Base-by-base conservation (phyloP, 1,140 invertebrate species). In the Apolygus lucorum region DNA sequence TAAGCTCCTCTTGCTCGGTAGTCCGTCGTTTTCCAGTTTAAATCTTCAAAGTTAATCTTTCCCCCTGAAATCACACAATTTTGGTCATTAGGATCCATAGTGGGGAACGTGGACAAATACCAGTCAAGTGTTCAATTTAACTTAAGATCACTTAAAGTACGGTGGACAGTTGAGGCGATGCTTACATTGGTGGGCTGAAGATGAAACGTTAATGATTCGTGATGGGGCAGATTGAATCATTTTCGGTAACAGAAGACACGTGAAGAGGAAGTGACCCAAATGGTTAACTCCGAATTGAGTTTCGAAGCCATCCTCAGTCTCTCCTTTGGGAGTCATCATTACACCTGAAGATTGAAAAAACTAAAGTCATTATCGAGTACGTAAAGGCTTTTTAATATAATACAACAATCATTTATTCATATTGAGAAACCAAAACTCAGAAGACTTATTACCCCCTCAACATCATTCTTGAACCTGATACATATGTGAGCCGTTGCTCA, bases 231-330 rank as follows among this genome's bases (percentile, higher is more conserved):
- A 83, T 14, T 79, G 76, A 72, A 82, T 77, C 27, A 90, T 79
- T 74, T 84, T 79, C 67, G 84, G 84, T 66, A 96, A 73, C 0
- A 97, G 78, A 17, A 96, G 77, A 70, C 86, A 82, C 0, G 92
- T 95, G 0, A 96, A 80, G 28, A 95, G 81, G 76, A 95, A 95
- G 75, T 95, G 93, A 0, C 90, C 90, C 64, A 92, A 78, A 78
- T 92, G 86, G 77, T 93, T 93, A 0, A 87, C 85, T 17, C 87
- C 89, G 21, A 93, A 80, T 71, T 92, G 88, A 66, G 84, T 84
- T 77, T 96, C 94, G 76, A 89, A 89, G 0, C 91, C 91, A 67
- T 75, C 77, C 69, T 75, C 72, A 1, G 76, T 80, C 70, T 75
- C 74, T 49, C 79, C 78, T 68, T 84, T 79, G 0, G 87, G 90